Evolutionary conservation across 2,888 invertebrate species (phyloP).

Genomic region (Dorcus hopei): DNA sequence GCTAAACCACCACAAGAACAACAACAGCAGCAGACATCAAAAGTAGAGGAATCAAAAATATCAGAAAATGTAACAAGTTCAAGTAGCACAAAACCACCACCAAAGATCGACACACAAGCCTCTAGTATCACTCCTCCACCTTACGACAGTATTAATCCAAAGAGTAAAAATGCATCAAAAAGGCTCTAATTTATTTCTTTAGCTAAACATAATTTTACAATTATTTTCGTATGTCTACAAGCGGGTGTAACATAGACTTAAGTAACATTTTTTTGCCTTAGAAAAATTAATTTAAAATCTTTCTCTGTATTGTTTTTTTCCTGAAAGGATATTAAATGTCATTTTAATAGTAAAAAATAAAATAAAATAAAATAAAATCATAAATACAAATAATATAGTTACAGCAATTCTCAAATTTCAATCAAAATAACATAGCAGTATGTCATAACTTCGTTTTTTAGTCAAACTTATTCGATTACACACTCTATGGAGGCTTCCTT

Average conservation of each 20-base stretch:
- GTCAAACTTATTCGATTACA: too few relatives aligned
- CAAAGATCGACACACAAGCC: constrained; percentile 32
- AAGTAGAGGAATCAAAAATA: constrained; percentile 3
- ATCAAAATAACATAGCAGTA: too few relatives aligned
- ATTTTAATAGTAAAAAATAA: too few relatives aligned
- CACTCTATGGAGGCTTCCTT: too few relatives aligned
- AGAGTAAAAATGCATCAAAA: constrained; percentile 37
- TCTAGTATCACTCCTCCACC: constrained; percentile 23
- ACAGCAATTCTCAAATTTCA: too few relatives aligned
- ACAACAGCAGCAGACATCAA: neutral
- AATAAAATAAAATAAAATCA: too few relatives aligned
- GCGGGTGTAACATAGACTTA: neutral
- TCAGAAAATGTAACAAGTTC: neutral
- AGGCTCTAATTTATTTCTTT: constrained; percentile 34
- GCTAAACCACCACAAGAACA: neutral
- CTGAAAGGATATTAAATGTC: too few relatives aligned
- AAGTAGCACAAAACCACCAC: constrained; percentile 17
- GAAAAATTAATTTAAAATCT: too few relatives aligned
- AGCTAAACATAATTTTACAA: constrained; percentile 5
- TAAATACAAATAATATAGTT: too few relatives aligned
- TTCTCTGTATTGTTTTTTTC: too few relatives aligned
- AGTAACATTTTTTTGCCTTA: neutral
- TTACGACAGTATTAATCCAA: constrained; percentile 39
- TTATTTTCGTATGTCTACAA: neutral
- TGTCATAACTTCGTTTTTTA: too few relatives aligned